Evolutionary conservation across 2,113 vertebrate genomes (phyloP), one percentile per base, ranked within the genome.

Genomic region (Callorhinus ursinus): DNA sequence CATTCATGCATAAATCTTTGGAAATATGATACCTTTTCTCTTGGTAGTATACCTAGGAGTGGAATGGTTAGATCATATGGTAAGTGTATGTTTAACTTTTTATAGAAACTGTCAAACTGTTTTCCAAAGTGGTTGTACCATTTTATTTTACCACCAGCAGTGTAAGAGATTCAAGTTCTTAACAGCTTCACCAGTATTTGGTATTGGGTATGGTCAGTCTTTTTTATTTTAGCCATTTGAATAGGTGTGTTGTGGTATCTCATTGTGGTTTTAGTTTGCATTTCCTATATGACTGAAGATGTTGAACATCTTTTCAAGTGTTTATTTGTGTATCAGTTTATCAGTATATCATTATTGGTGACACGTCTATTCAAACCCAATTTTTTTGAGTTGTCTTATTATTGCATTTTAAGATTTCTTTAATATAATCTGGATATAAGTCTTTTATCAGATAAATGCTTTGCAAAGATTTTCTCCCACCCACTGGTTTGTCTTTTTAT

Each of bases 211-310:
- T 67, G 21, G 31, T 42, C 63, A 39, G 21, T 55, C 69, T 33
- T 80, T 88, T 88, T 86, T 42, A 86, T 82, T 93, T 76, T 76
- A 82, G 19, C 72, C n/a, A 11, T 95, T 90, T 74, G 22, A 71
- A 55, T 84, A 84, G 31, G 24, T 92, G 0, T 88, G 61, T 67
- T 42, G 46, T 61, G 26, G 28, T 77, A 18, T 51, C 39, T 81
- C 36, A 21, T 14, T 69, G 46, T 87, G 39, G 49, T 74, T 83
- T 82, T 74, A 59, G 11, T 69, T 69, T 89, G 33, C 36, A 86
- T 81, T 74, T 90, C 80, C 26, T n/a, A 9, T 86, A 36, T 86
- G 33, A n/a, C 63, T 80, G 21, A 74, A 42, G 65, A 65, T 55
- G 39, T 90, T 93, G 39, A 79, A 22, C 57, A 77, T 77, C 22